phyloP scores from a whole-genome alignment of 2,113 vertebrate genomes.

The Sula dactylatra region DNA sequence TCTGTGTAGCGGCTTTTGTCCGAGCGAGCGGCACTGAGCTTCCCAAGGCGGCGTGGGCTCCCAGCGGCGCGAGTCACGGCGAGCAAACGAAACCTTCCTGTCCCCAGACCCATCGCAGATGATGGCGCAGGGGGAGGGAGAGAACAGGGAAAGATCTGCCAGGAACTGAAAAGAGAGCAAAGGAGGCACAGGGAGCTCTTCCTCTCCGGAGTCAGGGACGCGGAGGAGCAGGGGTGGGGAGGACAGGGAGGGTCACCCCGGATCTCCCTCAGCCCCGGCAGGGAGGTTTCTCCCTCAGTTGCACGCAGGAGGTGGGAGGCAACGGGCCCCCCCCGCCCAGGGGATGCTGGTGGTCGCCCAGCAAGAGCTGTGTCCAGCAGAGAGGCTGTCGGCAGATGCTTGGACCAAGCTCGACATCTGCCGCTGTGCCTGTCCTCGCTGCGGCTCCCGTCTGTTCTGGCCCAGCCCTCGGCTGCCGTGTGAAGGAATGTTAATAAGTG shows the following conservation, averaged over 20 bases:
- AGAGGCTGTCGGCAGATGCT: background rate
- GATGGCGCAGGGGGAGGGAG: background rate
- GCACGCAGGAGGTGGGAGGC: background rate
- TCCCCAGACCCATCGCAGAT: background rate
- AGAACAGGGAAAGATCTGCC: background rate
- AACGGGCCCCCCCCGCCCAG: background rate
- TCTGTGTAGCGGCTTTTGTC: background rate
- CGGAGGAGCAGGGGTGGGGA: background rate
- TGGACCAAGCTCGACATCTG: background rate
- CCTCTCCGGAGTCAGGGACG: background rate
- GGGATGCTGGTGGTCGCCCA: background rate
- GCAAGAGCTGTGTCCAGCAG: background rate
- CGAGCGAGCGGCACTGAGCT: fast-evolving
- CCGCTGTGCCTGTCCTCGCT: background rate
- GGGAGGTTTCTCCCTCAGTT: background rate
- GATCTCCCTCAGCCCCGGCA: background rate
- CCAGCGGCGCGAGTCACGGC: fast-evolving
- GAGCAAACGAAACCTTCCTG: background rate
- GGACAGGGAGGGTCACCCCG: too few species aligned
- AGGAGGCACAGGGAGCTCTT: background rate
- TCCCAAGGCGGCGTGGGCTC: background rate
- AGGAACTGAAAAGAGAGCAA: background rate
- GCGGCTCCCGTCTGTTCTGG: background rate
- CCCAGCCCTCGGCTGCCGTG: background rate
- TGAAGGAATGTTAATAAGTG: constrained; percentile 22